phyloP scores from a whole-genome alignment of 2,888 invertebrate genomes.

The Limnephilus marmoratus region DNA sequence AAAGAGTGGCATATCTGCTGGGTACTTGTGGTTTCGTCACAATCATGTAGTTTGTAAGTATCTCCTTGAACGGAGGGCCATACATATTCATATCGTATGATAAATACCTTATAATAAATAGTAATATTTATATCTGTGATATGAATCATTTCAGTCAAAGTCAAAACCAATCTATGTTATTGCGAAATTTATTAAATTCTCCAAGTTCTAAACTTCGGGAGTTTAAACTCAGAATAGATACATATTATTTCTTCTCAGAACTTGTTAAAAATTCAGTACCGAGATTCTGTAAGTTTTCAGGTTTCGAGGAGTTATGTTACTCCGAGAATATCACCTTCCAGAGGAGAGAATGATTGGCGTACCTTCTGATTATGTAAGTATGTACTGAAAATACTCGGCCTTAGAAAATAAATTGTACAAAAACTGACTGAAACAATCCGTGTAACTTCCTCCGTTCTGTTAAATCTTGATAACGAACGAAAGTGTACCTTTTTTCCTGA shows the following conservation, averaged over 20 bases:
- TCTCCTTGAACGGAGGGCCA: too few species aligned
- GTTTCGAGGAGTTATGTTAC: background rate
- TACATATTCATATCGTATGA: too few species aligned
- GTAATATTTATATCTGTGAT: too few species aligned
- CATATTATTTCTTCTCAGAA: background rate
- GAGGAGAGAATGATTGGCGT: background rate
- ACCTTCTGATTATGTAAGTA: background rate
- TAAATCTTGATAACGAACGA: background rate
- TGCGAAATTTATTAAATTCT: background rate
- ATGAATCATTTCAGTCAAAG: background rate
- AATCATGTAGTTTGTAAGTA: too few species aligned
- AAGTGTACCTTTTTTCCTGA: background rate
- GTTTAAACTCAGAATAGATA: background rate
- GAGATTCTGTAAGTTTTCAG: slow-evolving; percentile 3
- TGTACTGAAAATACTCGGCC: background rate
- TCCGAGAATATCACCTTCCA: background rate
- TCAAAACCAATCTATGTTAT: background rate
- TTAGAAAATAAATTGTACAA: background rate
- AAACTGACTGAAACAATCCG: background rate
- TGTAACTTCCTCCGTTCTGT: background rate
- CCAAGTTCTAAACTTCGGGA: background rate
- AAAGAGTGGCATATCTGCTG: too few species aligned
- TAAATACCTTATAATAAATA: too few species aligned
- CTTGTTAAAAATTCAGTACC: slow-evolving; percentile 8
- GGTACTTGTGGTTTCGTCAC: too few species aligned